Percentiles rank a stretch among this genome's conserved stretches.
These are phyloP conservation scores for Orchesella cincta DNA, from an alignment of 1,140 invertebrate species.

Conservation along the genomic window DNA sequence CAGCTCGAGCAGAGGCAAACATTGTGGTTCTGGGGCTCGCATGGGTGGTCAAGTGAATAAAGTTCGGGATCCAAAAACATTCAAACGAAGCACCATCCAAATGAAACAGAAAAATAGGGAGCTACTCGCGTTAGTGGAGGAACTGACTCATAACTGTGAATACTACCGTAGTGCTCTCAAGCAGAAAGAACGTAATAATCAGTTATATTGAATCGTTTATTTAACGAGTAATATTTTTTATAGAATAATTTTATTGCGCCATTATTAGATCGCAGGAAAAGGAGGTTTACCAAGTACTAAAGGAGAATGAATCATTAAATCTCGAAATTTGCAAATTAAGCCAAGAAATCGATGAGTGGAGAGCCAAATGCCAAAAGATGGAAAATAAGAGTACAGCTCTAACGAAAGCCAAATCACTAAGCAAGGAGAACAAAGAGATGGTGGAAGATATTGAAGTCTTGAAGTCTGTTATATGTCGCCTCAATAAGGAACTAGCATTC, in stretches of 20 bases:
- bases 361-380: constrained; percentile 17
- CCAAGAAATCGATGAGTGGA: constrained; percentile 8
- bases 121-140: neutral
- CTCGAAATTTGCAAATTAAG: neutral
- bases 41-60: too few species aligned
- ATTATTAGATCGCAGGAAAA: constrained; percentile 9
- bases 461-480: constrained; percentile 67
- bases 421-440: constrained; percentile 60
- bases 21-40: neutral
- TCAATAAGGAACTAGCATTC: constrained; percentile 68
- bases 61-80: neutral
- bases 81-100: neutral
- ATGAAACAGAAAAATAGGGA: neutral
- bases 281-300: neutral
- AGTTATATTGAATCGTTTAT: neutral
- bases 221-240: neutral
- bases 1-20: neutral
- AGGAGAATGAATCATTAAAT: constrained; percentile 10
- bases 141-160: neutral
- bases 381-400: constrained; percentile 33
- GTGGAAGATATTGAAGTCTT: constrained; percentile 65
- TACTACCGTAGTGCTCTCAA: neutral
- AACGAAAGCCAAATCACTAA: constrained; percentile 54
- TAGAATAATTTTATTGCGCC: neutral
- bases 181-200: constrained; percentile 6